Evolutionary conservation across 2,113 vertebrate genomes (phyloP).

Genomic region (Pelecanus crispus): DNA sequence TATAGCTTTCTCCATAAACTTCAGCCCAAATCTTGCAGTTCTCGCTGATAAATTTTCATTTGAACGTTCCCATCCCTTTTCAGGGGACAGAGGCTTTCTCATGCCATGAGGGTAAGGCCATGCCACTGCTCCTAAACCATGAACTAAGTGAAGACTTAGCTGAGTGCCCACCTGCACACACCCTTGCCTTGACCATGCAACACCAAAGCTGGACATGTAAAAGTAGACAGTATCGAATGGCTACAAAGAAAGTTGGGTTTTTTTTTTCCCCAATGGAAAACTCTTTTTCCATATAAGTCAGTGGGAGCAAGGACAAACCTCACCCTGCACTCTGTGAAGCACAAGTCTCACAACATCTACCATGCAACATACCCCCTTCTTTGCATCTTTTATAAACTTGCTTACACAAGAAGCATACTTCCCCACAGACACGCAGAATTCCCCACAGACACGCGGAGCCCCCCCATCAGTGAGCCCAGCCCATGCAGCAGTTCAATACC

Average conservation of each 20-base stretch:
- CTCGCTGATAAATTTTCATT: not conserved
- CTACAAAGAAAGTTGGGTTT: not conserved
- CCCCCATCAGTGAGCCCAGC: not conserved
- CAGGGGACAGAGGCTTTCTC: not conserved
- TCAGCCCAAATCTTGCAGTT: not conserved
- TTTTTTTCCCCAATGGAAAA: not conserved
- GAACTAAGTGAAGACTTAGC: not conserved
- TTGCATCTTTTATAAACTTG: not conserved
- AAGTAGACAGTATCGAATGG: not conserved
- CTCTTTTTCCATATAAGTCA: not conserved
- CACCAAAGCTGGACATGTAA: not conserved
- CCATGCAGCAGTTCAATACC: not conserved
- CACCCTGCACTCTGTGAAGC: not conserved
- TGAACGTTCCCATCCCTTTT: not conserved
- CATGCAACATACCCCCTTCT: not conserved
- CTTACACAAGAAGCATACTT: not conserved
- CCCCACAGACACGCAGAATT: too few species aligned
- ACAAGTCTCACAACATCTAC: not conserved
- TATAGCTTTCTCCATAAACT: not conserved
- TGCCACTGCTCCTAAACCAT: not conserved
- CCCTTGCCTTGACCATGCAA: not conserved
- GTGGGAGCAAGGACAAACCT: not conserved
- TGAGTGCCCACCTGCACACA: not conserved
- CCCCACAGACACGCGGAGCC: not conserved
- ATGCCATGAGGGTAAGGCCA: not conserved